Base-by-base conservation (phyloP, 2,888 invertebrate genomes). In the Drosophila nigritarsus region DNA sequence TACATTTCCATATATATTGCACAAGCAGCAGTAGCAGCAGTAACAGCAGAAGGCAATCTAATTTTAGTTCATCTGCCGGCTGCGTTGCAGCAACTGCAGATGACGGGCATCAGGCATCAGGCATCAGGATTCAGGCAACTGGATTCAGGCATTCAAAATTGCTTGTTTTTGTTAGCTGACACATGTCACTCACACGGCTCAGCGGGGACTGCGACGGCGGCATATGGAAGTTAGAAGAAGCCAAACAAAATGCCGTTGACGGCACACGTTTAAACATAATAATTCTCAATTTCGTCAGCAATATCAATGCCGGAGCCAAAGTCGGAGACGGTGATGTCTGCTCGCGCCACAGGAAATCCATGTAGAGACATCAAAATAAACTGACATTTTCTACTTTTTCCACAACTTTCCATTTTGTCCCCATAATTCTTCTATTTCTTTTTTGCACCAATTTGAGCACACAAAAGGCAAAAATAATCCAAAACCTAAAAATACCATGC, bases 221-320 rank as follows among this genome's bases (percentile, higher is more conserved):
- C 24, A 64, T 34, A 29, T 60, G 49, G 24, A 30, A 59, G 54
- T 40, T 55, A 62, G 51, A 65, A 69, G 75, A 79, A 77, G 63
- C 80, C 75, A 75, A 71, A 60, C 50, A 54, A 65, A 62, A 73
- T 67, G 64, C 71, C 71, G 80, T 69, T 62, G 75, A 75, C 67
- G 58, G 76, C 82, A 75, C 88, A 89, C 85, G 80, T 80, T 87
- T 86, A 86, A 89, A 85, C 88, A 89, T 85, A 89, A 89, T 86
- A 86, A 89, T 86, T 89, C 90, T 89, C 88, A 89, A 89, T 86
- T 86, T 87, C 90, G 85, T 87, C 88, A 85, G 83, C 86, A 73
- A 80, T 87, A 89, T 87, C 90, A 86, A 86, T 89, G 83, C 51
- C 34, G 27, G 11, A 27, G 24, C 32, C 32, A 20, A 13, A 36